A percentile compares a stretch with the other conserved stretches of the same genome.
phyloP scores from a whole-genome alignment of 2,888 invertebrate genomes.

The Caenorhabditis auriculariae region DNA sequence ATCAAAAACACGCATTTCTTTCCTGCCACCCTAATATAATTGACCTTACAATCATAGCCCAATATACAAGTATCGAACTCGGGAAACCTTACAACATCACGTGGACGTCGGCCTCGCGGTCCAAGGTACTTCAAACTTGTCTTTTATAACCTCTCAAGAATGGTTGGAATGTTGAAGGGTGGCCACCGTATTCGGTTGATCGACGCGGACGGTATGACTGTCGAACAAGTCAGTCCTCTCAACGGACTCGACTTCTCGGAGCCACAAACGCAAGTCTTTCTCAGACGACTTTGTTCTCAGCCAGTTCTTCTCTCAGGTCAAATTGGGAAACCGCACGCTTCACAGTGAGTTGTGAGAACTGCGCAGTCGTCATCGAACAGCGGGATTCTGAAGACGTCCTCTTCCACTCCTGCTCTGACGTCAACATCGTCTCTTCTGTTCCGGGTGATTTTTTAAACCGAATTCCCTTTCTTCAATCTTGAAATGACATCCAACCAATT shows the following conservation, averaged over 20 bases:
- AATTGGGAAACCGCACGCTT: too few species aligned
- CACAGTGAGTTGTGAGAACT: slow-evolving; percentile 65
- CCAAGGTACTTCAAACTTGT: background rate
- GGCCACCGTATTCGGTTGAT: slow-evolving; percentile 47
- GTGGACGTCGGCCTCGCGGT: slow-evolving; percentile 10
- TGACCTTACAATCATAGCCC: too few species aligned
- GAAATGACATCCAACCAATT: too few species aligned
- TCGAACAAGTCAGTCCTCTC: slow-evolving; percentile 41
- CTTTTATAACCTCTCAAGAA: too few species aligned
- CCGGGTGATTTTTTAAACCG: too few species aligned
- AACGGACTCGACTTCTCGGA: slow-evolving; percentile 28
- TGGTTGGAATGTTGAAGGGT: slow-evolving; percentile 35
- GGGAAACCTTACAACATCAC: slow-evolving; percentile 32
- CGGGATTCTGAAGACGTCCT: slow-evolving; percentile 83
- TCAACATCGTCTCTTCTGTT: slow-evolving; percentile 67
- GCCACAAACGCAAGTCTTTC: too few species aligned
- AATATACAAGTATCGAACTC: slow-evolving; percentile 32
- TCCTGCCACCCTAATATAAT: too few species aligned
- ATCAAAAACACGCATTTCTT: too few species aligned
- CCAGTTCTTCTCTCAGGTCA: too few species aligned
- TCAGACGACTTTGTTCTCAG: too few species aligned
- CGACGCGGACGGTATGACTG: slow-evolving; percentile 36
- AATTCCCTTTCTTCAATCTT: too few species aligned
- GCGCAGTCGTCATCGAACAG: slow-evolving; percentile 82
- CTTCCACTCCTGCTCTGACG: slow-evolving; percentile 91